A percentile compares a stretch with the other conserved stretches of the same genome.
These are phyloP conservation scores for Caloenas nicobarica DNA, from an alignment of 2,113 vertebrate genomes.

Conservation along the genomic window DNA sequence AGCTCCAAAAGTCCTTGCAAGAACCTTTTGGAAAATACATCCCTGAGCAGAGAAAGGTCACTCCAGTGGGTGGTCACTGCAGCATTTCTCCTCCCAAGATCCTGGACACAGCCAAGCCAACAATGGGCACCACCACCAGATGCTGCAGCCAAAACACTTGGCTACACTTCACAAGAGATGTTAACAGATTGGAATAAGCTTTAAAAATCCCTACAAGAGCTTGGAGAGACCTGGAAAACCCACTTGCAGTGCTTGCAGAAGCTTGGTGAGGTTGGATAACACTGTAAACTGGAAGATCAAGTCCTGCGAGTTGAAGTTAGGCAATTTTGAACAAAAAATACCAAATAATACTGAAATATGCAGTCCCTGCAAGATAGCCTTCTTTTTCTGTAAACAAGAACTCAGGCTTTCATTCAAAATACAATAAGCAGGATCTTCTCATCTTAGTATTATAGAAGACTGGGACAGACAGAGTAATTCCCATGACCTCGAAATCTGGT, in stretches of 20 bases:
- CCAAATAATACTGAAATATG: background rate
- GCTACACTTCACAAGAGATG: conserved; percentile 20
- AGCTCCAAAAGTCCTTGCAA: background rate
- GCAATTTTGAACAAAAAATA: background rate
- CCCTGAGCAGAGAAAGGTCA: background rate
- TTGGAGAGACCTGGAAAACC: background rate
- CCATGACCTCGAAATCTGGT: background rate
- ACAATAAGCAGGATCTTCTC: background rate
- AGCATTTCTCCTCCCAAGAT: background rate
- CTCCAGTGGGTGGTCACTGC: background rate
- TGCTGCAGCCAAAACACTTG: background rate
- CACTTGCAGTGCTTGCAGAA: background rate
- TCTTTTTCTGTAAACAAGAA: background rate
- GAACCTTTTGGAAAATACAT: background rate
- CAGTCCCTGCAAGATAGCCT: background rate
- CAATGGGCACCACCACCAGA: rapidly evolving
- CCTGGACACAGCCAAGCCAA: background rate
- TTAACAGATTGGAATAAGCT: conserved; percentile 7
- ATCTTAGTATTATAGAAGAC: background rate
- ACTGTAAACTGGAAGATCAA: background rate
- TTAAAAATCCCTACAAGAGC: background rate
- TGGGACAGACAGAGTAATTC: rapidly evolving
- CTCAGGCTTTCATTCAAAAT: background rate
- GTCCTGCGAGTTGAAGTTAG: background rate
- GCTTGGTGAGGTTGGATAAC: background rate